A percentile compares a stretch with the other conserved stretches of the same genome.
Evolutionary conservation across 2,113 vertebrate species (phyloP).

Genomic region (Perca schrenkii): DNA sequence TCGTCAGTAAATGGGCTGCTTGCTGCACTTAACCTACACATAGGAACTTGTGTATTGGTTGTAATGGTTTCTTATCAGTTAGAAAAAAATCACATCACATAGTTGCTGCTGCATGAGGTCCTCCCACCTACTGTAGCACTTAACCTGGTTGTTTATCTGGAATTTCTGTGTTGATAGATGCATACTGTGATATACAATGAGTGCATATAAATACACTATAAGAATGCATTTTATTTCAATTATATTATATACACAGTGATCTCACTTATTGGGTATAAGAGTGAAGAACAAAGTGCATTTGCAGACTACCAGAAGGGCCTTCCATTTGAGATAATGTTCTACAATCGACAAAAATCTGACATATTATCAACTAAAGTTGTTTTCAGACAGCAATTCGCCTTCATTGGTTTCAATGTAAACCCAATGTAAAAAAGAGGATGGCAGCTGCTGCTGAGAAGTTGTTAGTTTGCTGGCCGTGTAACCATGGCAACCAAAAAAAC

Average conservation of each 20-base stretch:
- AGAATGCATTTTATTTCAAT: constrained; percentile 10
- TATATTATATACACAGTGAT: constrained; percentile 10
- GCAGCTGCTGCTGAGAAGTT: not conserved
- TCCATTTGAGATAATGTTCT: not conserved
- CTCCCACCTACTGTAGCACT: constrained; percentile 41
- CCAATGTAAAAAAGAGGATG: not conserved
- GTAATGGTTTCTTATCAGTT: constrained; percentile 64
- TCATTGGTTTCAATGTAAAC: not conserved
- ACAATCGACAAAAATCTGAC: not conserved
- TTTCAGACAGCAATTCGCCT: not conserved
- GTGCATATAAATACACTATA: constrained; percentile 8
- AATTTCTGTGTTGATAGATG: constrained; percentile 40
- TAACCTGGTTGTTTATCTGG: constrained; percentile 35
- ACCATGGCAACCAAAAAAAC: not conserved
- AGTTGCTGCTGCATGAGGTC: constrained; percentile 24
- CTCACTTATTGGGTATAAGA: not conserved
- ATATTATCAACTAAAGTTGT: not conserved
- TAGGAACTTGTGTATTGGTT: constrained; percentile 36
- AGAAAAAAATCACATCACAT: constrained; percentile 16
- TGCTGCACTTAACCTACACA: constrained; percentile 47
- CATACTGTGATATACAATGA: not conserved
- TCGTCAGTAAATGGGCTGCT: constrained; percentile 57
- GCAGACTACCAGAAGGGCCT: not conserved
- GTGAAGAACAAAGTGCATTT: constrained; percentile 16
- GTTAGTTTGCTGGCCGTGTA: not conserved